phyloP scores from a whole-genome alignment of 2,888 invertebrate genomes.

The Eudasyphora cyanicolor region DNA sequence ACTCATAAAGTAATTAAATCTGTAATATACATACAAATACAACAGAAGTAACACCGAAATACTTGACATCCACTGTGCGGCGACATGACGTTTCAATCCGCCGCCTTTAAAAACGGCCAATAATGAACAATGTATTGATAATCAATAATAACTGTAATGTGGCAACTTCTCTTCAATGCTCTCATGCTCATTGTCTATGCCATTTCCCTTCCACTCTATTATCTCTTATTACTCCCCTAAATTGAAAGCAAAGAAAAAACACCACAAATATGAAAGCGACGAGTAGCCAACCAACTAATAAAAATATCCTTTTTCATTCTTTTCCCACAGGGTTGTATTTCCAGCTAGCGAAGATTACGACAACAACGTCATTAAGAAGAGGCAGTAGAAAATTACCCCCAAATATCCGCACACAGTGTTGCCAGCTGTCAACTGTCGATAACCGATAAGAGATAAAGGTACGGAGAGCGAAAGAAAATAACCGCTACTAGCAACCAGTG shows the following conservation, averaged over 20 bases:
- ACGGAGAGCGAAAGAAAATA: not conserved
- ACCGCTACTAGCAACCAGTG: conserved; percentile 1
- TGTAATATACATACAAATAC: no score
- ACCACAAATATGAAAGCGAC: no score
- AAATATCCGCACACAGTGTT: conserved; percentile 6
- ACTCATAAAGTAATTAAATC: no score
- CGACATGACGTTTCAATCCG: not conserved
- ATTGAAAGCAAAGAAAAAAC: not conserved
- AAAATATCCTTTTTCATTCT: conserved; percentile 11
- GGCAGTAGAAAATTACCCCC: not conserved
- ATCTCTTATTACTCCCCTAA: not conserved
- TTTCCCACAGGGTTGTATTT: conserved; percentile 30
- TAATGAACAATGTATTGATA: conserved; percentile 16
- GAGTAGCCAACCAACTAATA: conserved; percentile 5
- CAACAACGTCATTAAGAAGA: not conserved
- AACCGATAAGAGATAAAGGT: no score
- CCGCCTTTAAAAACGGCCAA: not conserved
- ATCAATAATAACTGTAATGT: conserved; percentile 10
- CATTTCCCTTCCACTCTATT: not conserved
- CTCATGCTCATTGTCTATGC: not conserved
- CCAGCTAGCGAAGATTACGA: not conserved
- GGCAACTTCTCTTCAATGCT: not conserved
- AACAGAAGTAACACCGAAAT: no score
- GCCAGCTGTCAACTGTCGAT: not conserved
- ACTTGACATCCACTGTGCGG: not conserved